A percentile compares a stretch with the other conserved stretches of the same genome.
Evolutionary conservation across 2,797 vertebrate species (phyloP).

Genomic region (Mionectes olivaceus): DNA sequence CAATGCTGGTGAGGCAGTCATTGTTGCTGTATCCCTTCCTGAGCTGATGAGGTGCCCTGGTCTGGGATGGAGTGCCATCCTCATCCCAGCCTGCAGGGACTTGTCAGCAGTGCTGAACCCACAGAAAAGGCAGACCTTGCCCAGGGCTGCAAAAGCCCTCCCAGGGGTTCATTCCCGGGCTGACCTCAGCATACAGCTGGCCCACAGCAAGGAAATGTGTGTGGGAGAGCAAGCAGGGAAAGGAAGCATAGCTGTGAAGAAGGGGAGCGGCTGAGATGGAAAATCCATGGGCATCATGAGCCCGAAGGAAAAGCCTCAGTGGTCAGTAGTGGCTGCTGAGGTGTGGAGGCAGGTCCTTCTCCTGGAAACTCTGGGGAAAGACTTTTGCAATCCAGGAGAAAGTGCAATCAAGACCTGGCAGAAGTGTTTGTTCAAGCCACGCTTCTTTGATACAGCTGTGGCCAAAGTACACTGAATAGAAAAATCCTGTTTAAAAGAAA

Average conservation of each 20-base stretch:
- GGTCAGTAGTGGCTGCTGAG: not conserved
- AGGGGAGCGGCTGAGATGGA: not conserved
- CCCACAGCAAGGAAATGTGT: not conserved
- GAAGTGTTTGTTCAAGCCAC: not conserved
- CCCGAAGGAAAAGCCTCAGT: not conserved
- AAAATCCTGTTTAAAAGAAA: not conserved
- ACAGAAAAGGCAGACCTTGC: not conserved
- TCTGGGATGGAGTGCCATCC: not conserved
- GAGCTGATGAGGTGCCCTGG: not conserved
- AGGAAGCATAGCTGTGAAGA: not conserved
- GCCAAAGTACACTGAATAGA: not conserved
- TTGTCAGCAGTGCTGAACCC: not conserved
- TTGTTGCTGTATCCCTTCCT: not conserved
- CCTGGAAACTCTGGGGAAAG: accelerated
- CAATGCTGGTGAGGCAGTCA: not conserved
- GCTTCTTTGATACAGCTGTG: not conserved
- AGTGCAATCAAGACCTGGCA: not conserved
- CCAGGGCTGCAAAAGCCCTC: not conserved
- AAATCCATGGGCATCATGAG: not conserved
- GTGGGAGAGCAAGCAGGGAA: not conserved
- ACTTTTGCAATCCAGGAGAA: not conserved
- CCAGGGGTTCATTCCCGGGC: not conserved
- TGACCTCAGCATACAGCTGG: not conserved
- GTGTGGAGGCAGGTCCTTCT: not conserved
- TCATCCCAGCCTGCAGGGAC: not conserved